Base-by-base conservation (phyloP, 2,797 vertebrate genomes). In the Trachops cirrhosus region DNA sequence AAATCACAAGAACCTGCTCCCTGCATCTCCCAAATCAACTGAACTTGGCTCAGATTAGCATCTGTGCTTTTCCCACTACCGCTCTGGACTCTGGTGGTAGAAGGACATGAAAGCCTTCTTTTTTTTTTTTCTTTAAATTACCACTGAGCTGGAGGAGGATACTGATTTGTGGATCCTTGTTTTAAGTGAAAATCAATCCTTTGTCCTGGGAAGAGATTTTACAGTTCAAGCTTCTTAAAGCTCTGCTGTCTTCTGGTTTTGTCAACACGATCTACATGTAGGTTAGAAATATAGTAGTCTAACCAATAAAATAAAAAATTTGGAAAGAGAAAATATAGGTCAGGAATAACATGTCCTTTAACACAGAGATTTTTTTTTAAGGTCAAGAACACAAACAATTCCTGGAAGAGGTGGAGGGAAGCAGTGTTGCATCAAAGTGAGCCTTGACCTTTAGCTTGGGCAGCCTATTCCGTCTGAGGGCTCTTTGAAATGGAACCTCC, bases 381-480 rank as follows among this genome's bases (percentile, higher is more conserved):
- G 80, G 39, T 82, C 41, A 44, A 78, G 48, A 94, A 59, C 75
- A 79, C 12, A 94, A 82, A 37, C n/a, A 83, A 54, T 82, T 95
- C 54, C 82, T 92, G 64, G 67, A 95, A 92, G 44, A 91, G 8
- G 52, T 5, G 18, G 34, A 37, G 21, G 50, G 22, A 34, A 50
- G 34, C 1, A 21, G 34, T 15, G 34, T 54, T 52, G 50, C 34
- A 79, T 70, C 34, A 70, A 71, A 89, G 79, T 79, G 79, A 89
- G 37, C 44, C 92, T 88, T 92, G 44, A 62, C 64, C 75, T 92
- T 93, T 52, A 68, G 32, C 39, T 88, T 41, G 4, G 91, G 9
- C 39, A 41, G 26, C 29, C 29, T 37, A 32, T 46, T 64, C n/a
- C 59, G 24, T 46, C 52, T 82, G 41, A 84, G 26, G 70, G 14